These are phyloP conservation scores for Rhyzopertha dominica DNA, from an alignment of 1,140 invertebrate genomes.

Conservation along the genomic window DNA sequence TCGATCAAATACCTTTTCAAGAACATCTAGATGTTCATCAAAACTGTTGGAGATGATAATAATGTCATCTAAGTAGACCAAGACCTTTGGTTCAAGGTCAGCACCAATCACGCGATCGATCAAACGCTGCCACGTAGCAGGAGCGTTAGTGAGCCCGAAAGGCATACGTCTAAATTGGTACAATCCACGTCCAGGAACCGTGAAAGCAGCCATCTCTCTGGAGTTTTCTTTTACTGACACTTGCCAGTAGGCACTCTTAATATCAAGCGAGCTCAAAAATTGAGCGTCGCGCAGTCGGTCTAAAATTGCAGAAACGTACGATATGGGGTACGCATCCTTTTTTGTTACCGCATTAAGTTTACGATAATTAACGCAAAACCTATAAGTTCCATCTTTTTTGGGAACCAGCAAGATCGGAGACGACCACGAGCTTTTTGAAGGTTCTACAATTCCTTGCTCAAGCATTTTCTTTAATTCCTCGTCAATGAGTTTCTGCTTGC, in stretches of 20 bases:
- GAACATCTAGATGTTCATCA: constrained; percentile 27
- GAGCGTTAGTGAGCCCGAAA: constrained; percentile 31
- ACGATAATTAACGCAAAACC: no score
- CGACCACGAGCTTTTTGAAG: no score
- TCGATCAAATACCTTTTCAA: constrained; percentile 23
- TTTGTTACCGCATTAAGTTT: no score
- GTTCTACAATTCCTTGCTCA: no score
- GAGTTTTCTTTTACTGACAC: constrained; percentile 29
- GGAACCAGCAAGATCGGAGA: no score
- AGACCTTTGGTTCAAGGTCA: constrained; percentile 13
- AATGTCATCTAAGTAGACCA: constrained; percentile 35
- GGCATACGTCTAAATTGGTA: constrained; percentile 36
- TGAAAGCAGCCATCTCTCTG: constrained; percentile 37
- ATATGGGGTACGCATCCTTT: no score
- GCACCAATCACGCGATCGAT: constrained; percentile 33
- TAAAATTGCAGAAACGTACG: no score
- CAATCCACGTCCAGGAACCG: constrained; percentile 28
- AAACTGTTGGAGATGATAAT: constrained; percentile 28
- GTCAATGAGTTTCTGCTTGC: no score
- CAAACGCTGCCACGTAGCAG: constrained; percentile 15
- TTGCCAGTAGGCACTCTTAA: constrained; percentile 36
- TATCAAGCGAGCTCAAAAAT: constrained; percentile 34
- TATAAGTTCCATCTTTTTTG: no score
- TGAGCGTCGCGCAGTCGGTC: constrained; percentile 32
- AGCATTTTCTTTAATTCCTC: no score